Evolutionary conservation across 2,888 invertebrate genomes (phyloP).

Genomic region (Byasa hedistus): DNA sequence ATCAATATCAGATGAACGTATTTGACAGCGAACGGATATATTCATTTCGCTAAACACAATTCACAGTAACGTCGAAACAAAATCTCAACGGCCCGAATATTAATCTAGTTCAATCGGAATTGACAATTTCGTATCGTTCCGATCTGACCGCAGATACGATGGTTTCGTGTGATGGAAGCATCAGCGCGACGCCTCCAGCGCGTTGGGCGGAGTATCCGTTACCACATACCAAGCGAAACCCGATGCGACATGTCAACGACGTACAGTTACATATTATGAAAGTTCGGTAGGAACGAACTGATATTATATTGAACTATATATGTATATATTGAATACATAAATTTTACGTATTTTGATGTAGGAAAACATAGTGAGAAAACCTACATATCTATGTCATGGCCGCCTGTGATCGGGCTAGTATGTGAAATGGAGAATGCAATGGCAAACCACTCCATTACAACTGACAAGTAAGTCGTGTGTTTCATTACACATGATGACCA

Average conservation of each 20-base stretch:
- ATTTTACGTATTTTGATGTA: too few species aligned
- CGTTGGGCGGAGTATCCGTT: conserved; percentile 26
- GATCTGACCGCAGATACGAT: conserved; percentile 28
- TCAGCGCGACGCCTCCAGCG: conserved; percentile 28
- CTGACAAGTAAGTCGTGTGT: too few species aligned
- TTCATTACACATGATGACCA: too few species aligned
- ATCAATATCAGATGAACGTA: neutral
- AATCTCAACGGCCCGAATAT: conserved; percentile 8
- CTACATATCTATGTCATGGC: too few species aligned
- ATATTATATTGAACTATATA: too few species aligned
- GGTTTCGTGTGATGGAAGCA: conserved; percentile 23
- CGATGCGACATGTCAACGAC: conserved; percentile 27
- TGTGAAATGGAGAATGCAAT: too few species aligned
- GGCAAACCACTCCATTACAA: too few species aligned
- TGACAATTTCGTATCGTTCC: conserved; percentile 25
- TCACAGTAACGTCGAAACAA: neutral
- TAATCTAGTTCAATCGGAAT: conserved; percentile 17
- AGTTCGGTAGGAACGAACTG: conserved; percentile 20
- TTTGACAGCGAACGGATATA: neutral
- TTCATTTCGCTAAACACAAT: neutral
- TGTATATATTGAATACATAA: too few species aligned
- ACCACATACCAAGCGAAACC: conserved; percentile 28
- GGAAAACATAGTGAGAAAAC: too few species aligned
- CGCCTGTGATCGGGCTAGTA: too few species aligned
- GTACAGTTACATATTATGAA: conserved; percentile 22